phyloP scores from a whole-genome alignment of 2,888 invertebrate genomes.

The Chesias legatella region DNA sequence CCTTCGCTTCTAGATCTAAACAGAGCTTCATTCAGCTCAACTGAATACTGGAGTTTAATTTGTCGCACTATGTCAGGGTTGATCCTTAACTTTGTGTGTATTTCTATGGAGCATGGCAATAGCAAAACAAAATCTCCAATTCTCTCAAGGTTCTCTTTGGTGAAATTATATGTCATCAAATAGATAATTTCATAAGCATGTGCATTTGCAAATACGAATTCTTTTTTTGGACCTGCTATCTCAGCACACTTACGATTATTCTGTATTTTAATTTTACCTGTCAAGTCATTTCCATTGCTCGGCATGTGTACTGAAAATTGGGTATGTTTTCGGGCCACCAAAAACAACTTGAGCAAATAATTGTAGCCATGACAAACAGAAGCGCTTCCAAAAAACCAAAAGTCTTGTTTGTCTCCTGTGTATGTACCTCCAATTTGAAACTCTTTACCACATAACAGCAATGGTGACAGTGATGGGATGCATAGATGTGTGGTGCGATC shows the following conservation, averaged over 20 bases:
- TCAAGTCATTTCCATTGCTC: constrained; percentile 15
- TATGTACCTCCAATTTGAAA: constrained; percentile 66
- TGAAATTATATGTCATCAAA: constrained; percentile 52
- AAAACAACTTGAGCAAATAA: constrained; percentile 57
- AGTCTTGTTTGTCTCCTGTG: constrained; percentile 41
- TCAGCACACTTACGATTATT: background rate
- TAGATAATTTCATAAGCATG: constrained; percentile 46
- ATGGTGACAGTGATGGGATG: constrained; percentile 43
- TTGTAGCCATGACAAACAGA: constrained; percentile 47
- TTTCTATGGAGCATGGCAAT: constrained; percentile 49
- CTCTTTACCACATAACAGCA: constrained; percentile 38
- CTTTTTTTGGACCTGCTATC: constrained; percentile 5
- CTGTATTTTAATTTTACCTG: background rate
- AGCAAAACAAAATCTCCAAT: constrained; percentile 38
- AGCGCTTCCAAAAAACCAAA: constrained; percentile 62
- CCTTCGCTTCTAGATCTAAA: constrained; percentile 42
- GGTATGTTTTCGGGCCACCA: constrained; percentile 48
- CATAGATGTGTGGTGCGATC: constrained; percentile 45
- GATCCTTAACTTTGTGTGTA: constrained; percentile 40
- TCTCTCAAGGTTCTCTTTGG: constrained; percentile 29
- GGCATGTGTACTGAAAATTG: constrained; percentile 48
- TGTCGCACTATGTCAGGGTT: constrained; percentile 38
- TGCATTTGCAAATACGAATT: constrained; percentile 37
- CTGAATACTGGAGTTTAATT: constrained; percentile 52
- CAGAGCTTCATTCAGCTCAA: constrained; percentile 8